Base-by-base conservation (phyloP, 2,888 invertebrate species). In the Adineta ricciae region DNA sequence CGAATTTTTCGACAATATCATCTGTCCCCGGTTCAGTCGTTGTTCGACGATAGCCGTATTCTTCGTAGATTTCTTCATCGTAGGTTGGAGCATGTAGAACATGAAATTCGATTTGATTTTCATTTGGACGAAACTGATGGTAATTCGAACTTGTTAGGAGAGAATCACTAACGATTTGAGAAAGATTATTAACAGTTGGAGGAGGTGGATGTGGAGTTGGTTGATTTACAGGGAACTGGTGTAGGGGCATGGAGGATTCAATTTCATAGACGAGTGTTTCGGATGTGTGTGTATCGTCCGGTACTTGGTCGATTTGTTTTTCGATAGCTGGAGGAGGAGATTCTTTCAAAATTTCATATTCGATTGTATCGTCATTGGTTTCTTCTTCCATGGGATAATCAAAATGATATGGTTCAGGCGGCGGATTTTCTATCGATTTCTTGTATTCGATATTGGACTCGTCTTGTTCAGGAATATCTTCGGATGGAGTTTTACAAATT, bases 11-110 rank as follows among this genome's bases (percentile, higher is more conserved):
- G 11, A 78, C 41, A 41, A 78, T n/a, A 41, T 41, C 41, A 41
- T 41, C n/a, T 24, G 78, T 21, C 1, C 11, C 2, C 0, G 78
- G 24, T 41, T 78, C 78, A n/a, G 24, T 78, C n/a, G 78, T 78
- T 78, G 41, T 78, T 14, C 78, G 78, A n/a, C 78, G 78, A 78
- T 78, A 78, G 41, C 78, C 78, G 41, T 78, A 41, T 78, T 78
- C 78, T 78, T 78, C 78, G n/a, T 78, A 78, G 4, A 78, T 41
- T 78, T 78, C 41, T 41, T 78, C 78, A 41, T 38, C 41, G 11
- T 78, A 78, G 14, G 24, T 8, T 78, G 78, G 24, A n/a, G 38
- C 14, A 41, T 41, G 24, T 11, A 24, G n/a, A 1, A 41, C n/a
- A n/a, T 41, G 21, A 41, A 41, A 78, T 78, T 41, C 78, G 41